Percentiles rank a stretch among this genome's conserved stretches.
Conservation (phyloP, 2,888 invertebrate genomes). For the Xestia rhomboidea region DNA sequence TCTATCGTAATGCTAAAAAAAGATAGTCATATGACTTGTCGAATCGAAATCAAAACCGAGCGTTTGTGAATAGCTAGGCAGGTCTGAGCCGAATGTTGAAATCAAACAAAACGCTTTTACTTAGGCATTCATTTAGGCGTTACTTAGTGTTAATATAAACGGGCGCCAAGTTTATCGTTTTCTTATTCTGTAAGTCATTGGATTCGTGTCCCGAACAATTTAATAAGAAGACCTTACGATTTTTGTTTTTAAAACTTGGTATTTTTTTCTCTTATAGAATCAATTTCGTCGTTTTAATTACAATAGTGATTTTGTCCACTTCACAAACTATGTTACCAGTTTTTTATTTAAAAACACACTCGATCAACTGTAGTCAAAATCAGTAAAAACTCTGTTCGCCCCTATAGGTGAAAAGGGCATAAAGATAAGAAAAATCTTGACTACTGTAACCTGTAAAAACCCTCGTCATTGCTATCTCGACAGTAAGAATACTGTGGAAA, state of each 20-base stretch:
- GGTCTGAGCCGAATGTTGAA: neutral
- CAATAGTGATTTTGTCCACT: neutral
- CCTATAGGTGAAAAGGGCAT: slow-evolving; percentile 36
- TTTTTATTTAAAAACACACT: neutral
- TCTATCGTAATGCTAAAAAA: no score
- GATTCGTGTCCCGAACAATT: neutral
- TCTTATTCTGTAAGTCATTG: neutral
- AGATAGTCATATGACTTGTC: no score
- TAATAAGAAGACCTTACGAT: neutral
- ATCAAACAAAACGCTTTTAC: neutral
- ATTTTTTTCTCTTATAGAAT: neutral
- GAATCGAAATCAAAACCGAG: no score
- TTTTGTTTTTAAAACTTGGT: neutral
- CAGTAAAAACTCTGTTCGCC: slow-evolving; percentile 19
- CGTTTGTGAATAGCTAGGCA: no score
- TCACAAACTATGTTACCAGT: neutral
- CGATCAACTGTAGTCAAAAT: slow-evolving; percentile 20
- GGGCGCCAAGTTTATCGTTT: neutral
- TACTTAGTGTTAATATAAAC: neutral
- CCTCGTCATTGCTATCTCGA: slow-evolving; percentile 61
- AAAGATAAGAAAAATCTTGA: slow-evolving; percentile 52
- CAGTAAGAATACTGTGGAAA: slow-evolving; percentile 43
- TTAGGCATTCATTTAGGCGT: neutral
- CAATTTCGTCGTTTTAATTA: neutral
- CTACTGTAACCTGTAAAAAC: slow-evolving; percentile 48